These are phyloP conservation scores for Zoanthus solanderi DNA, from an alignment of 92 coral and sea anemone species.

Conservation along the genomic window DNA sequence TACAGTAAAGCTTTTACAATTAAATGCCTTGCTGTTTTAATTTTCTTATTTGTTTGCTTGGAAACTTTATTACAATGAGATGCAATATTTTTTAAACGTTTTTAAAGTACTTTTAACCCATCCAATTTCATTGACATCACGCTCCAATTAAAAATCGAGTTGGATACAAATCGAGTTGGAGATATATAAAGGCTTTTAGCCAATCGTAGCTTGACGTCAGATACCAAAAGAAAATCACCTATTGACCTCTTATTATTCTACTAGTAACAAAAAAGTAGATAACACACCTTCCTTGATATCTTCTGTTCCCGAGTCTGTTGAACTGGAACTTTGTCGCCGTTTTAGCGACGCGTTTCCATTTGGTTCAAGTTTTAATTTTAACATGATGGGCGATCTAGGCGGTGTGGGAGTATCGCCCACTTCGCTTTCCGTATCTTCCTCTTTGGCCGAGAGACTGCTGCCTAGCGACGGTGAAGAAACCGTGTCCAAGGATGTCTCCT, in stretches of 20 bases:
- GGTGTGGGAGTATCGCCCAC: conserved; percentile 17
- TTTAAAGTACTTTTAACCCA: too few species aligned
- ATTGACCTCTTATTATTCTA: not conserved
- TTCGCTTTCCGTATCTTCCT: conserved; percentile 22
- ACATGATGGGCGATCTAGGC: conserved; percentile 32
- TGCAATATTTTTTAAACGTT: too few species aligned
- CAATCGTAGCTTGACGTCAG: not conserved
- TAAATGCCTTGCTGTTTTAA: too few species aligned
- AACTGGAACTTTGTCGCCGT: conserved; percentile 82
- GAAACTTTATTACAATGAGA: too few species aligned
- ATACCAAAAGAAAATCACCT: not conserved
- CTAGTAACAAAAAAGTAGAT: not conserved
- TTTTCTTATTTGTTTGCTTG: too few species aligned
- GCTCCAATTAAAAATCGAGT: not conserved
- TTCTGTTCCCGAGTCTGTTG: conserved; percentile 90
- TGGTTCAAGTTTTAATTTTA: conserved; percentile 33
- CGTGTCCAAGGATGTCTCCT: not conserved
- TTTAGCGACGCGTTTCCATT: conserved; percentile 39
- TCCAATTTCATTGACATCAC: too few species aligned
- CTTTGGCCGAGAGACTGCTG: conserved; percentile 30
- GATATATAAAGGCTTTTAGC: not conserved
- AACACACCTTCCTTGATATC: conserved; percentile 74
- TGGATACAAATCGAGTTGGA: not conserved
- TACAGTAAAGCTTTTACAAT: too few species aligned
- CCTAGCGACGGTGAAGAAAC: conserved; percentile 25